These are phyloP conservation scores for Drosophila cardini DNA, from an alignment of 1,140 invertebrate species.

Conservation along the genomic window DNA sequence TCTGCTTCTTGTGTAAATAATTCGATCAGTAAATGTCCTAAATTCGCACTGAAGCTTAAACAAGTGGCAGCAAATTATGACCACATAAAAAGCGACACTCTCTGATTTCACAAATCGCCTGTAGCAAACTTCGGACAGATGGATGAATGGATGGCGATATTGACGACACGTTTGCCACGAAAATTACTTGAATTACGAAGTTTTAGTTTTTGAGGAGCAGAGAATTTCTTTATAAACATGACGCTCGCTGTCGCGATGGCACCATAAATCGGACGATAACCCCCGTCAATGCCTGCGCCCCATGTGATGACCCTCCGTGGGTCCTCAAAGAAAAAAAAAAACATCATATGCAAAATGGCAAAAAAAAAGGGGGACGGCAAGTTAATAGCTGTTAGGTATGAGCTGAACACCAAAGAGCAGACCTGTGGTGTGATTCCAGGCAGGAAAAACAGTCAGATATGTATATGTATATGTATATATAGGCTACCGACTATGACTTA, in stretches of 20 bases:
- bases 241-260: slow-evolving; percentile 62
- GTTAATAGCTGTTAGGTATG: slow-evolving; percentile 73
- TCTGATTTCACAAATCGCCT: background rate
- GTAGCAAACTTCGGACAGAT: background rate
- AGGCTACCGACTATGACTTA: no score
- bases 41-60: slow-evolving; percentile 7
- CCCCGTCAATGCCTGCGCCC: slow-evolving; percentile 49
- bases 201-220: slow-evolving; percentile 40
- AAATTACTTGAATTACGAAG: slow-evolving; percentile 66
- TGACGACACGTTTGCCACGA: slow-evolving; percentile 57
- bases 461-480: no score
- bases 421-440: background rate
- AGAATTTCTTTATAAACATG: slow-evolving; percentile 79
- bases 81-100: slow-evolving; percentile 52
- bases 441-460: background rate
- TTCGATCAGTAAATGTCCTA: background rate
- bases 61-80: slow-evolving; percentile 68
- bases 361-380: slow-evolving; percentile 22
- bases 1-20: background rate
- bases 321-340: slow-evolving; percentile 4
- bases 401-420: background rate
- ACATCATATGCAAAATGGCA: slow-evolving; percentile 67
- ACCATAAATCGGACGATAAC: slow-evolving; percentile 79
- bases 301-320: slow-evolving; percentile 51
- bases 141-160: slow-evolving; percentile 51